Percentiles rank a stretch among this genome's conserved stretches.
Conservation (phyloP, 2,888 invertebrate genomes). For the Stratiomys singularior region DNA sequence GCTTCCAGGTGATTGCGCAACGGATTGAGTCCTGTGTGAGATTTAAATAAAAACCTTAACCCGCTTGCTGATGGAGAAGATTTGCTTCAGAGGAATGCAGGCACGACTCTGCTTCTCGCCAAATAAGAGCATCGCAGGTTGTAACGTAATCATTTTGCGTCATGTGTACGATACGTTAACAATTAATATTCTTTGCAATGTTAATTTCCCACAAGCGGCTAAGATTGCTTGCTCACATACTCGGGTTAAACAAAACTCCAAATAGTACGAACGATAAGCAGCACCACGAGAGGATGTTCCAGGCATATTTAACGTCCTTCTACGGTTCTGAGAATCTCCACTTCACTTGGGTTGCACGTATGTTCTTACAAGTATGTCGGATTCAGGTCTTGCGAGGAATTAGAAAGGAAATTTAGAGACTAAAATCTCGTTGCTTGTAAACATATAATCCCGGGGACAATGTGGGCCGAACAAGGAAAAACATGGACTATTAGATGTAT, state of each 20-base stretch:
- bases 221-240: background rate
- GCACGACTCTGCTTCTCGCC: too few relatives aligned
- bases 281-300: background rate
- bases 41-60: background rate
- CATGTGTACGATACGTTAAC: too few relatives aligned
- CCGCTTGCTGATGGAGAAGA: background rate
- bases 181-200: too few relatives aligned
- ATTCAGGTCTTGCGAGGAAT: constrained; percentile 27
- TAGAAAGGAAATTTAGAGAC: constrained; percentile 40
- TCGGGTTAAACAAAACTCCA: background rate
- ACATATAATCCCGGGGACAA: constrained; percentile 41
- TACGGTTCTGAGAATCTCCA: constrained; percentile 8
- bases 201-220: too few relatives aligned
- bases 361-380: background rate
- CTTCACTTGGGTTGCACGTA: constrained; percentile 7
- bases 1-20: background rate
- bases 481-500: constrained; percentile 32
- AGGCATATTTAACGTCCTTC: constrained; percentile 28
- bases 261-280: background rate
- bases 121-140: too few relatives aligned
- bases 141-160: too few relatives aligned
- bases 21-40: background rate
- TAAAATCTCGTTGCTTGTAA: constrained; percentile 38
- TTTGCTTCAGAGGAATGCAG: background rate
- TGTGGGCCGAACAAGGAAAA: constrained; percentile 39